Evolutionary conservation across 2,113 vertebrate genomes (phyloP).

Genomic region (Glaucidium brasilianum): DNA sequence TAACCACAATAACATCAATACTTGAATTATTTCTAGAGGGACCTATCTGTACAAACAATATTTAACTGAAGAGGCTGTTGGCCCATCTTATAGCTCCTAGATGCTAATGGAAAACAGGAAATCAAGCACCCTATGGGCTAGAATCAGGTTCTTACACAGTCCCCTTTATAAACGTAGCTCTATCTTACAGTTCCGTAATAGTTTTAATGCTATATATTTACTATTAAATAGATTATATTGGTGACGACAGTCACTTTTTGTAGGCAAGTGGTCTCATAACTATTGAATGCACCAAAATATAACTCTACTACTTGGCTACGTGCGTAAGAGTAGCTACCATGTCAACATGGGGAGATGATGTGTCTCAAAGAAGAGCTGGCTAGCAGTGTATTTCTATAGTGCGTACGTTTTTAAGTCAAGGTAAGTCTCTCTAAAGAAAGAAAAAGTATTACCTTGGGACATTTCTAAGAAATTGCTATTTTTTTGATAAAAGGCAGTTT

Average conservation of each 20-base stretch:
- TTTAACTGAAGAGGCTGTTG: background rate
- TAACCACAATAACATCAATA: background rate
- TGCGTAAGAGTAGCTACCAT: background rate
- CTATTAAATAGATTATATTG: background rate
- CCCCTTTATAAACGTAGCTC: background rate
- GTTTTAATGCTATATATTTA: background rate
- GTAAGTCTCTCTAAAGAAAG: background rate
- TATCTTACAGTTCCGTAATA: background rate
- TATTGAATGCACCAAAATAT: background rate
- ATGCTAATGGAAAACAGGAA: background rate
- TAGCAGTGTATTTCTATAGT: background rate
- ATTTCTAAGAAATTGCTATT: conserved; percentile 3
- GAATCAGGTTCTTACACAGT: background rate
- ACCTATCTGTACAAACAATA: background rate
- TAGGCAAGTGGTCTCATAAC: background rate
- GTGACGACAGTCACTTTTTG: background rate
- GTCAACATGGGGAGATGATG: background rate
- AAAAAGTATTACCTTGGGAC: background rate
- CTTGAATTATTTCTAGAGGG: background rate
- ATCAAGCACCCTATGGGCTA: background rate
- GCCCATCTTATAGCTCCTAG: background rate
- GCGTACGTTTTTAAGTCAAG: background rate
- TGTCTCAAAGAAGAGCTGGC: background rate
- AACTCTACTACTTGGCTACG: background rate
- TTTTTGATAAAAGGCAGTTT: background rate